Conservation (phyloP, 1,140 invertebrate species). For the Cyrtorhinus lividipennis region DNA sequence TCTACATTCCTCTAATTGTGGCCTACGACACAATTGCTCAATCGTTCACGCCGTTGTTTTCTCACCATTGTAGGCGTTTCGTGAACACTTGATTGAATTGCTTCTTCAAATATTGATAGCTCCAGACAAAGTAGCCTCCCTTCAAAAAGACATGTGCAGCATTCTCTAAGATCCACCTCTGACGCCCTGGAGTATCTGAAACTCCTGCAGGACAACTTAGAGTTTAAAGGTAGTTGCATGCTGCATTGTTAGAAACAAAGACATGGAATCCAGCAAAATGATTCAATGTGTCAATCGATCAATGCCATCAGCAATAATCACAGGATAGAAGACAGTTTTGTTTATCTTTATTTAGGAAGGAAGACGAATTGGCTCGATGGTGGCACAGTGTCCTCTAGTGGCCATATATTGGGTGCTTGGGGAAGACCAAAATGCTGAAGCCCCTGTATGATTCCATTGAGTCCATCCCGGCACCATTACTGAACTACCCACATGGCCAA, state of each 20-base stretch:
- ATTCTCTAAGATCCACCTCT: not conserved
- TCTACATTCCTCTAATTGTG: no score
- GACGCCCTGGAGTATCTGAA: slow-evolving; percentile 23
- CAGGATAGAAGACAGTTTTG: no score
- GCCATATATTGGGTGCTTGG: slow-evolving; percentile 73
- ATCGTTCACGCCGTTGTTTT: no score
- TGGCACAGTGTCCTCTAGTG: slow-evolving; percentile 70
- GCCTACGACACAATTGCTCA: no score
- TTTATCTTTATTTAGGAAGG: slow-evolving; percentile 30
- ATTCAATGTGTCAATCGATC: no score
- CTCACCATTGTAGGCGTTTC: slow-evolving; percentile 36
- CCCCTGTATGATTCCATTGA: slow-evolving; percentile 49
- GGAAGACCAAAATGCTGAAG: slow-evolving; percentile 55
- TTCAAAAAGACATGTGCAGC: slow-evolving; percentile 5
- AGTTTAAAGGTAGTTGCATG: not conserved
- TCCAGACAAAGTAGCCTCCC: slow-evolving; percentile 31
- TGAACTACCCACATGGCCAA: slow-evolving; percentile 59
- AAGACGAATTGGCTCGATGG: slow-evolving; percentile 63
- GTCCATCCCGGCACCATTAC: slow-evolving; percentile 46
- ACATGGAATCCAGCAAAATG: no score
- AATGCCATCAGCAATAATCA: no score
- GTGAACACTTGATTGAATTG: slow-evolving; percentile 50
- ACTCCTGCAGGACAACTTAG: slow-evolving; percentile 36
- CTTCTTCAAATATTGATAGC: slow-evolving; percentile 45
- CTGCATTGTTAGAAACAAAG: no score